Base-by-base conservation (phyloP, 1,140 invertebrate genomes). In the Helicoverpa armigera region DNA sequence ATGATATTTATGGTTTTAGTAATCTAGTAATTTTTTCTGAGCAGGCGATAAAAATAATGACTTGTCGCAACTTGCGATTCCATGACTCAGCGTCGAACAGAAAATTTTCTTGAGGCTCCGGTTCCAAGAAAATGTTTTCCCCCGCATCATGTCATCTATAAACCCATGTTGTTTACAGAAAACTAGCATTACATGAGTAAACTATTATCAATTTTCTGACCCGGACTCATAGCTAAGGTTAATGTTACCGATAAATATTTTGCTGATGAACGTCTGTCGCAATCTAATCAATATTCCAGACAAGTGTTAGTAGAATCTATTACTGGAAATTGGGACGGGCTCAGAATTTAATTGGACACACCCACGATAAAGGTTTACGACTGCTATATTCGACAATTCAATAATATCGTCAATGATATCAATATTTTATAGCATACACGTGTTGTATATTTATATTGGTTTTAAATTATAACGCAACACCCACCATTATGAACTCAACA, bases 151-250 rank as follows among this genome's bases (percentile, higher is more conserved):
- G 3, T 9, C 23, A n/a, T 53, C 3, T 2, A 73, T 56, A 31
- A n/a, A 54, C 31, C 35, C 35, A 14, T 31, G 51, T 73, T 73
- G 70, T 73, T 73, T 73, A 73, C 70, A 54, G 50, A 13, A 43
- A 69, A 14, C 16, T 75, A 53, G 69, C 18, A 61, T 63, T 43
- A 16, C 58, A 51, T 61, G 43, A 75, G 58, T 75, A 51, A 72
- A 51, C 2, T 61, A 51, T 75, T 61, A 75, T 75, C 43, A 63
- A 23, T 14, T 60, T 74, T 75, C 23, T 75, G 73, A 75, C 73
- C 73, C 73, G 73, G 61, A 77, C 75, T 29, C 61, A 10, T n/a
- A 67, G 13, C 43, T 67, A 67, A 77, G 75, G 61, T 77, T 67
- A 77, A 53, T 67, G 61, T 65, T 77, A 54, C 14, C 16, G 29